Conservation (phyloP, 2,113 vertebrate genomes). For the Trematocara stigmaticum region DNA sequence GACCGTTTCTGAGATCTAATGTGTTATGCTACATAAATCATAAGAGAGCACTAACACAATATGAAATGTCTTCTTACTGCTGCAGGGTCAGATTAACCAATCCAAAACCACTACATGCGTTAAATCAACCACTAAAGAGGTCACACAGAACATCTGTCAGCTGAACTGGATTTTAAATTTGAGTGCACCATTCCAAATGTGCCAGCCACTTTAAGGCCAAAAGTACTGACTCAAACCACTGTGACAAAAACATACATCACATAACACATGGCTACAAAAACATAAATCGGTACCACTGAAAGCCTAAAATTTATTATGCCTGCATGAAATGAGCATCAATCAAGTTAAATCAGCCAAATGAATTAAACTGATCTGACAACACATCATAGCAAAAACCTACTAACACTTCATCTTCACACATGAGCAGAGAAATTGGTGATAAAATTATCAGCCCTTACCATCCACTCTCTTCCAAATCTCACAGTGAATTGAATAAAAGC, state of each 20-base stretch:
- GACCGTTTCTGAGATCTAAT: background rate
- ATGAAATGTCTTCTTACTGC: conserved; percentile 24
- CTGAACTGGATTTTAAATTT: conserved; percentile 36
- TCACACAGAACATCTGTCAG: conserved; percentile 60
- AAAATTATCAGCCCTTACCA: conserved; percentile 12
- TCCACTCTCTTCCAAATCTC: conserved; percentile 45
- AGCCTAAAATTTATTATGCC: background rate
- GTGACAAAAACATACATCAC: background rate
- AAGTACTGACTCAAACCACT: background rate
- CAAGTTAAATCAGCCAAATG: background rate
- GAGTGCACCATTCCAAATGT: conserved; percentile 8
- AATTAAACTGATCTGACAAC: background rate
- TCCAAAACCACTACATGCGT: conserved; percentile 51
- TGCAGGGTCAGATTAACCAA: conserved; percentile 38
- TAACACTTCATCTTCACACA: conserved; percentile 39
- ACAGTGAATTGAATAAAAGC: conserved; percentile 43
- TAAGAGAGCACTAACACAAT: conserved; percentile 34
- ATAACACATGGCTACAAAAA: background rate
- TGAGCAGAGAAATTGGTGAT: background rate
- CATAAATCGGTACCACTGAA: background rate
- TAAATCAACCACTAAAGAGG: conserved; percentile 63
- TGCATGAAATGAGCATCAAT: background rate
- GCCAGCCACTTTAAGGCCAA: background rate
- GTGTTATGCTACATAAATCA: background rate
- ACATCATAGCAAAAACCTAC: conserved; percentile 20